Base-by-base conservation (phyloP, 1,140 invertebrate genomes). In the Hydropsyche tenuis region DNA sequence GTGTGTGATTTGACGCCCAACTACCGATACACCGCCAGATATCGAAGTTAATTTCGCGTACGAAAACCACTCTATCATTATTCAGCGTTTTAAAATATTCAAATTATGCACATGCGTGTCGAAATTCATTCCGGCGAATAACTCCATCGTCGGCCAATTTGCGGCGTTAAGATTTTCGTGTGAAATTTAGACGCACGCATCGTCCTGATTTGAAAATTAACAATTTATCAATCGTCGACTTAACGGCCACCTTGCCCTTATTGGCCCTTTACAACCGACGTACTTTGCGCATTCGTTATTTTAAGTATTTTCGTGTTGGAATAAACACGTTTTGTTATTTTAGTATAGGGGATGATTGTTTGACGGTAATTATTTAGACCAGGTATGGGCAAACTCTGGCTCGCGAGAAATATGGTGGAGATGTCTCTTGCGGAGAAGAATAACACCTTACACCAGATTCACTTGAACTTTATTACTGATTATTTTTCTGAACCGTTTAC, bases 171-270 rank as follows among this genome's bases (percentile, higher is more conserved):
- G 30, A 37, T 51, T 20, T 51, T 20, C 18, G 18, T 20, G 46
- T 51, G 56, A 62, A 12, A 16, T 46, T 18, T 12, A 25, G 18
- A 27, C 62, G 1, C 56, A 16, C 60, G 53, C 56, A 46, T 25
- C 20, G 22, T 23, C 30, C 42, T 73, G 43, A 65, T 66, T 73
- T 73, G 62, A 66, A 43, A 72, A 66, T 73, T 73, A 73, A 66
- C 63, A 64, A 73, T 73, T 73, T 66, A 73, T 51, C 46, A 46
- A 73, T 48, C 53, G 37, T 20, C 46, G 64, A 25, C 46, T 73
- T 53, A 73, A 73, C 72, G 25, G 64, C 72, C 22, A 16, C 45
- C 16, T 48, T 48, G 3, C 4, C 14, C 2, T 14, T 3, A 48
- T 48, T 48, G 45, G 45, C 4, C 30, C 45, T 2, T 48, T 6